phyloP scores from a whole-genome alignment of 1,140 invertebrate genomes.

The Glossosoma conforme region DNA sequence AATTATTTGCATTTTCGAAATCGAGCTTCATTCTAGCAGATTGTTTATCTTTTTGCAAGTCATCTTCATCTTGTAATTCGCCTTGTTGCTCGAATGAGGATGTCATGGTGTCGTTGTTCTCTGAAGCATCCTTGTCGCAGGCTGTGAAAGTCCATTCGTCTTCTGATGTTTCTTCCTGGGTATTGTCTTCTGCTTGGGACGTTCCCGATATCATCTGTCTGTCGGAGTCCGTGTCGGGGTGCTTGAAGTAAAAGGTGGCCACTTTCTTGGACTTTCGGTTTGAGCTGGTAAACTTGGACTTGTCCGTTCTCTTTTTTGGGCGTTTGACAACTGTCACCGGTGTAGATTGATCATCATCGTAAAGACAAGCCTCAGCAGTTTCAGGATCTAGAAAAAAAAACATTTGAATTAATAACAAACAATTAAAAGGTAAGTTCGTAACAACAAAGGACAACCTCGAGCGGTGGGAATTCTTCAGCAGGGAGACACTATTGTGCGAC shows the following conservation, averaged over 20 bases:
- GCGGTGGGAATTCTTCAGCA: no score
- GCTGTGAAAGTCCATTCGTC: constrained; percentile 63
- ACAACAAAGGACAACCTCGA: no score
- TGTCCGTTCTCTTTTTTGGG: constrained; percentile 46
- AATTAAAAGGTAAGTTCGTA: neutral
- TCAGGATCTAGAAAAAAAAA: constrained; percentile 19
- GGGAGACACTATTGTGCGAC: no score
- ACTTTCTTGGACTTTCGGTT: constrained; percentile 74
- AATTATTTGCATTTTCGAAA: constrained; percentile 10
- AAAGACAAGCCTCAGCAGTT: constrained; percentile 17
- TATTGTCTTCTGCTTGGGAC: constrained; percentile 48
- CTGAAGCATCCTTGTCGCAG: constrained; percentile 44
- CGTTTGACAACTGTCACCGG: constrained; percentile 47
- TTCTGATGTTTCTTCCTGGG: constrained; percentile 60
- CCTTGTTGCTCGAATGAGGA: constrained; percentile 46
- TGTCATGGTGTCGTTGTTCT: constrained; percentile 48
- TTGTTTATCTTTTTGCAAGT: constrained; percentile 14
- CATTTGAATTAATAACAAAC: neutral
- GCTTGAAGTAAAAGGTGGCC: constrained; percentile 78
- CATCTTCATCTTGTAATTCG: constrained; percentile 40
- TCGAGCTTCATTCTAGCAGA: constrained; percentile 14
- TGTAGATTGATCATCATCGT: constrained; percentile 34
- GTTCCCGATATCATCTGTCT: constrained; percentile 38
- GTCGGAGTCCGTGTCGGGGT: constrained; percentile 78
- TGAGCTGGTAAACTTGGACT: constrained; percentile 58